A percentile compares a stretch with the other conserved stretches of the same genome.
These are phyloP conservation scores for Microcaecilia unicolor DNA, from an alignment of 2,797 vertebrate genomes.

Conservation along the genomic window DNA sequence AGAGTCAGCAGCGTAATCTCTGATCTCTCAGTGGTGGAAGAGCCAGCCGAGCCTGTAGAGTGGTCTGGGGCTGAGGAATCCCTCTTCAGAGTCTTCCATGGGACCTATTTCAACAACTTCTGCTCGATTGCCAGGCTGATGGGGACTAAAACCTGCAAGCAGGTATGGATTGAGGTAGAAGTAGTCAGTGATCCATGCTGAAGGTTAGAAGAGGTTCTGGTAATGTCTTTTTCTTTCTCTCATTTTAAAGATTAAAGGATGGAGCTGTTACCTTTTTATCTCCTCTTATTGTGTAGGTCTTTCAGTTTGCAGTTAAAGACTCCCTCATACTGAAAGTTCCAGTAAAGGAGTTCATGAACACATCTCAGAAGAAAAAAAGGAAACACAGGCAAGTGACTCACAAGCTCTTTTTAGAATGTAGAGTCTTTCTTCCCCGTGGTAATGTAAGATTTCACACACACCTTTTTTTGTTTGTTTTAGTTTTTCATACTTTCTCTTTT, in stretches of 20 bases:
- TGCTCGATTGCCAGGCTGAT: slow-evolving; percentile 91
- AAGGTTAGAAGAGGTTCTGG: no score
- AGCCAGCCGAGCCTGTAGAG: slow-evolving; percentile 62
- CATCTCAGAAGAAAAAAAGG: slow-evolving; percentile 93
- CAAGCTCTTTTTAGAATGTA: no score
- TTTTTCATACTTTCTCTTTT: no score
- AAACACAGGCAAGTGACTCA: slow-evolving; percentile 87
- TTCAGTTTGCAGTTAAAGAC: slow-evolving; percentile 92
- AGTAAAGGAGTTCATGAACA: slow-evolving; percentile 78
- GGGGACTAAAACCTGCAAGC: slow-evolving; percentile 90
- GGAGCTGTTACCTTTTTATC: no score
- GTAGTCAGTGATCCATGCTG: no score
- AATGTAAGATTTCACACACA: no score
- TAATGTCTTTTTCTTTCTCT: no score
- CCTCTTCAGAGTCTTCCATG: slow-evolving; percentile 89
- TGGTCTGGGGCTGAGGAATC: slow-evolving; percentile 93
- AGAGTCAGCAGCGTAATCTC: slow-evolving; percentile 65
- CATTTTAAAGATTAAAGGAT: no score
- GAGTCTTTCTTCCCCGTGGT: no score
- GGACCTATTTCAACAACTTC: slow-evolving; percentile 98
- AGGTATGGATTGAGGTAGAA: no score
- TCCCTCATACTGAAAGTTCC: slow-evolving; percentile 82
- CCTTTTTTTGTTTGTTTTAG: no score
- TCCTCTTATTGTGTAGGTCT: slow-evolving; percentile 63
- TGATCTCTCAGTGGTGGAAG: slow-evolving; percentile 59